Conservation (phyloP, 2,797 vertebrate species). For the Hydrocynus forskahlii region DNA sequence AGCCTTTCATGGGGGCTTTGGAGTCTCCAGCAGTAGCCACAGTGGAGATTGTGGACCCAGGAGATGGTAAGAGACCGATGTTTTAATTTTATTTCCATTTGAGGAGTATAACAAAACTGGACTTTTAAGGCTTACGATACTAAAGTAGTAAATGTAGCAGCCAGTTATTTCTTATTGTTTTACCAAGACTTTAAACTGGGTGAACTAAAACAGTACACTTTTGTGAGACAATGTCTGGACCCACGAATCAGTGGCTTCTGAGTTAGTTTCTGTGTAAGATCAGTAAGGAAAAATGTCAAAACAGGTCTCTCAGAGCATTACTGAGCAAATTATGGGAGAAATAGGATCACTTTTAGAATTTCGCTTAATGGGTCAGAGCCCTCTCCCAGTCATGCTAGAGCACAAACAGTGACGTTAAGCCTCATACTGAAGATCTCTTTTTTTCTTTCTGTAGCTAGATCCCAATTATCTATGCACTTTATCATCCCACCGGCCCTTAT, state of each 20-base stretch:
- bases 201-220: neutral
- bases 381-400: neutral
- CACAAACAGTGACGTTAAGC: constrained; percentile 30
- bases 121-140: neutral
- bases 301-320: no score
- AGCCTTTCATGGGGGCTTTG: constrained; percentile 90
- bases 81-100: neutral
- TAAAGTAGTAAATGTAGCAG: neutral
- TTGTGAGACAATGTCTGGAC: neutral
- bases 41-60: constrained; percentile 91
- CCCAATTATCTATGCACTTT: constrained; percentile 45
- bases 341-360: neutral
- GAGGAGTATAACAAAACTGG: neutral
- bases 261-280: neutral
- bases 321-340: neutral
- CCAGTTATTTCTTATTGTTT: neutral
- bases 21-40: constrained; percentile 83
- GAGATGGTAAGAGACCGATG: constrained; percentile 82
- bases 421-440: constrained; percentile 7
- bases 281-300: no score
- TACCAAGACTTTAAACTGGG: neutral
- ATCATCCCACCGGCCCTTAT: constrained; percentile 34
- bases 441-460: constrained; percentile 29
- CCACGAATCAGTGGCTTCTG: neutral
- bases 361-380: neutral